Conservation (phyloP, 2,888 invertebrate species). For the Synergus laeviventris region DNA sequence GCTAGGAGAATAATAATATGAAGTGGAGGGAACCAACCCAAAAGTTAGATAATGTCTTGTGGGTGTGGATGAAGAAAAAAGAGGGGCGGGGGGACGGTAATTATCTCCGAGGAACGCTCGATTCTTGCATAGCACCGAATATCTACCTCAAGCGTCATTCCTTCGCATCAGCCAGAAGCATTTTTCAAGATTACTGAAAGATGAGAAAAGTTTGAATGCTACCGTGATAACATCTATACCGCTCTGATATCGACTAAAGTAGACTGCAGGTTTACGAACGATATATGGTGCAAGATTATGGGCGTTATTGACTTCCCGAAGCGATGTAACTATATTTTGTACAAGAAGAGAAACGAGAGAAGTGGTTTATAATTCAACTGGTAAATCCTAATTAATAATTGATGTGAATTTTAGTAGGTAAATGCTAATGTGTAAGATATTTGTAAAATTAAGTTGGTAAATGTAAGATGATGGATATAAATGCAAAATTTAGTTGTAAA, state of each 20-base stretch:
- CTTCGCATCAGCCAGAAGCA: slow-evolving; percentile 50
- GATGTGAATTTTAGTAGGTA: too few relatives aligned
- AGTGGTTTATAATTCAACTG: too few relatives aligned
- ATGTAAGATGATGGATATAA: too few relatives aligned
- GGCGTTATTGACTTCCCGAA: not conserved
- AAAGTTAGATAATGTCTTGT: slow-evolving; percentile 40
- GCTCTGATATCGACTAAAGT: slow-evolving; percentile 17
- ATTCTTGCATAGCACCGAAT: slow-evolving; percentile 40
- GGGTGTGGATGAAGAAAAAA: slow-evolving; percentile 1
- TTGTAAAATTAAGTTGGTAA: too few relatives aligned
- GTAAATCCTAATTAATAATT: too few relatives aligned
- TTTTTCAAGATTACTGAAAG: slow-evolving; percentile 74
- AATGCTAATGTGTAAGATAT: too few relatives aligned
- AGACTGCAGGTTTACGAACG: not conserved
- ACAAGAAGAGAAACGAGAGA: too few relatives aligned
- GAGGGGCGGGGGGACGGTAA: slow-evolving; percentile 48
- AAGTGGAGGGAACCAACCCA: slow-evolving; percentile 49
- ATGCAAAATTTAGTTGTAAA: too few relatives aligned
- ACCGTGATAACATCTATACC: slow-evolving; percentile 55
- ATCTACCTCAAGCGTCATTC: slow-evolving; percentile 45
- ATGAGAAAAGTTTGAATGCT: slow-evolving; percentile 76
- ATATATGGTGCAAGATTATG: not conserved
- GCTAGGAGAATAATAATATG: slow-evolving; percentile 53
- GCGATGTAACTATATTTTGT: too few relatives aligned
- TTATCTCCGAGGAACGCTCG: slow-evolving; percentile 56